Evolutionary conservation across 2,113 vertebrate species (phyloP).

Genomic region (Microtus richardsoni): DNA sequence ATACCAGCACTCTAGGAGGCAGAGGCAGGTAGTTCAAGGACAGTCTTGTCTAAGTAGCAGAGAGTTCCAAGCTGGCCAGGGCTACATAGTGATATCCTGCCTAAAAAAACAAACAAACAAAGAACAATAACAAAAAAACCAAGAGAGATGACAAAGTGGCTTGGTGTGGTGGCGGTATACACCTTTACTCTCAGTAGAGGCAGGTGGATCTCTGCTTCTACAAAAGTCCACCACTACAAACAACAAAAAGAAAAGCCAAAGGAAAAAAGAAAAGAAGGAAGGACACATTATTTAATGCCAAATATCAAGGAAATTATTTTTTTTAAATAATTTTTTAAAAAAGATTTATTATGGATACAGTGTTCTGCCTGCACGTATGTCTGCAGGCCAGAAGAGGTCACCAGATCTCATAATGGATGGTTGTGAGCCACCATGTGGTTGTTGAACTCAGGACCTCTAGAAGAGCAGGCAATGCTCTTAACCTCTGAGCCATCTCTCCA

Average conservation of each 20-base stretch:
- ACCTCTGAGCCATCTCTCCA: too few relatives aligned
- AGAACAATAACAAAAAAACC: not conserved
- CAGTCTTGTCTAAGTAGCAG: not conserved
- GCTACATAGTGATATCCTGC: not conserved
- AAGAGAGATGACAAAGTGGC: not conserved
- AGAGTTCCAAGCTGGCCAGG: not conserved
- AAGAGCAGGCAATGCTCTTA: too few relatives aligned
- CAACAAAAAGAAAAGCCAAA: not conserved
- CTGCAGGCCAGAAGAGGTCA: too few relatives aligned
- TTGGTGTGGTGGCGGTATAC: too few relatives aligned
- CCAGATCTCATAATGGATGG: too few relatives aligned
- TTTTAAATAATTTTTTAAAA: too few relatives aligned
- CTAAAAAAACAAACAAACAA: not conserved
- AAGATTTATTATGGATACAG: too few relatives aligned
- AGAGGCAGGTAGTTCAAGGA: too few relatives aligned
- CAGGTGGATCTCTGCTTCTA: not conserved
- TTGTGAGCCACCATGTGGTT: too few relatives aligned
- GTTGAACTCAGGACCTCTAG: too few relatives aligned
- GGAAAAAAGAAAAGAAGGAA: not conserved
- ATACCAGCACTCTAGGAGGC: too few relatives aligned
- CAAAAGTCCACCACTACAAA: not conserved
- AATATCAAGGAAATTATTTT: not conserved
- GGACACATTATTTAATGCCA: not conserved
- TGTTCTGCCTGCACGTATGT: too few relatives aligned
- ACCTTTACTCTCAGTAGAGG: not conserved